A percentile compares a stretch with the other conserved stretches of the same genome.
Evolutionary conservation across 2,113 vertebrate genomes (phyloP).

Genomic region (Crocuta crocuta): DNA sequence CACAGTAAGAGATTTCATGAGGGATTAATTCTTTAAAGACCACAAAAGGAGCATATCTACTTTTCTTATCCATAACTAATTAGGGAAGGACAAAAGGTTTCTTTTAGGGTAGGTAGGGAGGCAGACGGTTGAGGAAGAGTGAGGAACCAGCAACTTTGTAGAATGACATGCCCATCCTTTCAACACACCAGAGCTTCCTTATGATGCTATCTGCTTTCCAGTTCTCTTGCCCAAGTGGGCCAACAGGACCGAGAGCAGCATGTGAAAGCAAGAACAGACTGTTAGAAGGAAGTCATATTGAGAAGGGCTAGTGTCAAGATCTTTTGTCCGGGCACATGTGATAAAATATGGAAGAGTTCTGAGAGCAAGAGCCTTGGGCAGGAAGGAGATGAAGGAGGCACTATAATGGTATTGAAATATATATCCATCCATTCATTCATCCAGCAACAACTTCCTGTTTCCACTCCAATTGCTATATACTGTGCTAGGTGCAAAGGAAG

Average conservation of each 20-base stretch:
- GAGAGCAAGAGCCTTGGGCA: neutral
- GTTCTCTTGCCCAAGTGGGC: neutral
- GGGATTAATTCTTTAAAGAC: conserved; percentile 82
- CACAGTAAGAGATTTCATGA: conserved; percentile 77
- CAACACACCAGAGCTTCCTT: neutral
- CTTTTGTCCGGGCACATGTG: neutral
- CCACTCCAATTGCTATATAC: neutral
- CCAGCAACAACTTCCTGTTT: neutral
- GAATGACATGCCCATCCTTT: conserved; percentile 40
- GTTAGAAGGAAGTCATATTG: neutral
- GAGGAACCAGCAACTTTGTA: neutral
- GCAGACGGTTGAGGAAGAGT: neutral
- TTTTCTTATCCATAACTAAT: conserved; percentile 79
- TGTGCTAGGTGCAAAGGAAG: neutral
- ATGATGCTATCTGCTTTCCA: neutral
- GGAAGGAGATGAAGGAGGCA: neutral
- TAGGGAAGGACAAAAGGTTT: conserved; percentile 74
- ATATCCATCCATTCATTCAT: neutral
- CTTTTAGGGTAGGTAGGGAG: neutral
- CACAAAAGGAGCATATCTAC: conserved; percentile 74
- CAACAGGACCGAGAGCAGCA: neutral
- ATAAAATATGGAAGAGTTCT: neutral
- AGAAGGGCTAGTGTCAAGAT: neutral
- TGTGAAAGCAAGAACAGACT: neutral
- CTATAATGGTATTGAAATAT: neutral